Evolutionary conservation across 1,140 invertebrate genomes (phyloP).

Genomic region (Fopius arisanus): DNA sequence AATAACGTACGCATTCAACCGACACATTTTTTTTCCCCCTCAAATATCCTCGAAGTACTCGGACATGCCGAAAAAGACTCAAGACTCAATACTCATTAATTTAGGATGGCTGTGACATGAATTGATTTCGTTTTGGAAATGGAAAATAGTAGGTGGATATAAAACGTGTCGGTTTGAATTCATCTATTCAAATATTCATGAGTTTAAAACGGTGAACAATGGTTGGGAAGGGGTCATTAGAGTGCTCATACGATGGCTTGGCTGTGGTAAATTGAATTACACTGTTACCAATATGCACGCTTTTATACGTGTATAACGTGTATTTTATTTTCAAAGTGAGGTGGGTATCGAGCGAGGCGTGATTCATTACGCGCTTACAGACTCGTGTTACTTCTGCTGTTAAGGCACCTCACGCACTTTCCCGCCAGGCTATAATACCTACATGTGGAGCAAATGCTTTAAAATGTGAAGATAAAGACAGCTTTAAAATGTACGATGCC

Average conservation of each 20-base stretch:
- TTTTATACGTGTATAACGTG: background rate
- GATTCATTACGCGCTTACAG: conserved; percentile 21
- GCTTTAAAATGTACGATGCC: background rate
- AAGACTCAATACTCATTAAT: background rate
- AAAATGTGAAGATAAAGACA: background rate
- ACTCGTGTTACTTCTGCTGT: conserved; percentile 18
- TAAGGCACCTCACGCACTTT: conserved; percentile 16
- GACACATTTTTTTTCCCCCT: too few relatives aligned
- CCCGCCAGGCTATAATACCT: background rate
- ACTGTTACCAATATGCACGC: background rate
- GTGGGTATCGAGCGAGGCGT: conserved; percentile 19
- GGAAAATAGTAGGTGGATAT: background rate
- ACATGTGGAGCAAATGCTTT: background rate
- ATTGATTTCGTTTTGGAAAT: background rate
- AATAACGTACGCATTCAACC: too few relatives aligned
- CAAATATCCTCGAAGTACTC: background rate
- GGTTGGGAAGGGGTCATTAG: conserved; percentile 22
- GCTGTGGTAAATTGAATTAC: conserved; percentile 26
- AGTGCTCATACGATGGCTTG: conserved; percentile 12
- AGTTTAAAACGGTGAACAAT: conserved; percentile 27
- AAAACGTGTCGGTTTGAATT: background rate
- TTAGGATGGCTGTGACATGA: background rate
- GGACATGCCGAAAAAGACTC: background rate
- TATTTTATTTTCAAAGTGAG: background rate
- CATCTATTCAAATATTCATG: conserved; percentile 25